Evolutionary conservation across 2,113 vertebrate species (phyloP).

Genomic region (Nesogale talazaci): DNA sequence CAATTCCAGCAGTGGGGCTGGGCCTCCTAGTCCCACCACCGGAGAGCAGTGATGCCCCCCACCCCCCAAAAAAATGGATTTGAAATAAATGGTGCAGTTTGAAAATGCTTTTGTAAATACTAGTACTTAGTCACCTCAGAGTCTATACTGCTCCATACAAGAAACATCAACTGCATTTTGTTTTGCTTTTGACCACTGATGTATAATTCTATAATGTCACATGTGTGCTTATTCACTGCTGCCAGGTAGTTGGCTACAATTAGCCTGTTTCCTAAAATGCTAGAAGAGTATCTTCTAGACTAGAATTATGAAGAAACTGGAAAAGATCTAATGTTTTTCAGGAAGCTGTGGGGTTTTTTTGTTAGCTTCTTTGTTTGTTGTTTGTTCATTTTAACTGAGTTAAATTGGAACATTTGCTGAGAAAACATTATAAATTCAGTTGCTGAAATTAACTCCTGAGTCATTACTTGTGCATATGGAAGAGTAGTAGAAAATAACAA

Average conservation of each 20-base stretch:
- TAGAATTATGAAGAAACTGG: not conserved
- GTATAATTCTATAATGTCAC: slow-evolving; percentile 23
- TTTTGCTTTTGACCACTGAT: slow-evolving; percentile 42
- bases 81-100: not conserved
- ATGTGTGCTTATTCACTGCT: not conserved
- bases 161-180: not conserved
- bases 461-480: not conserved
- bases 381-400: too few relatives aligned
- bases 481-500: not conserved
- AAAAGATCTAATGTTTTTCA: not conserved
- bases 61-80: too few relatives aligned
- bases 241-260: slow-evolving; percentile 8
- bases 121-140: not conserved
- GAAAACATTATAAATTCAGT: not conserved
- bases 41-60: too few relatives aligned
- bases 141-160: not conserved
- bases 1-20: too few relatives aligned
- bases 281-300: not conserved
- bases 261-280: not conserved
- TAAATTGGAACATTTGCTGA: not conserved
- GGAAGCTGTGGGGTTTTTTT: not conserved
- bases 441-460: not conserved
- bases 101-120: not conserved
- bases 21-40: too few relatives aligned
- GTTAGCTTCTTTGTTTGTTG: too few relatives aligned